phyloP scores from a whole-genome alignment of 1,140 invertebrate genomes.

The Microvelia longipes region DNA sequence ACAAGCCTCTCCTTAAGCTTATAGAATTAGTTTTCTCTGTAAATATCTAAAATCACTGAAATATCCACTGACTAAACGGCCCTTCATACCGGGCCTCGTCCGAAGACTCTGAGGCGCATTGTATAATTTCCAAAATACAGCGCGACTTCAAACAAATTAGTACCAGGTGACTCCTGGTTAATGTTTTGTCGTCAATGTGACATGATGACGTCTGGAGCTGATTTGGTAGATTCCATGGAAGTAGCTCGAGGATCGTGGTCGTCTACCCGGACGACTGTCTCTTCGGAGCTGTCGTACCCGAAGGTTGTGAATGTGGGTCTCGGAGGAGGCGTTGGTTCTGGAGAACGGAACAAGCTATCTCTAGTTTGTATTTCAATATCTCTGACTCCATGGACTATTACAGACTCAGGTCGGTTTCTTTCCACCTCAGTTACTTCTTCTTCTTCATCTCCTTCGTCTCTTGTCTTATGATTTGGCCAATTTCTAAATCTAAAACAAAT shows the following conservation, averaged over 20 bases:
- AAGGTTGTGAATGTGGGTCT: conserved; percentile 33
- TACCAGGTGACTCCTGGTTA: conserved; percentile 4
- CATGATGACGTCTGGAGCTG: conserved; percentile 72
- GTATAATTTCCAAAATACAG: background rate
- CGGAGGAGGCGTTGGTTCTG: conserved; percentile 7
- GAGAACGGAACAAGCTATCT: conserved; percentile 33
- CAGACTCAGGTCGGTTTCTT: background rate
- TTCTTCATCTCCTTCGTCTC: background rate
- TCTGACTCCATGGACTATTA: conserved; percentile 19
- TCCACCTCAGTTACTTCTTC: background rate
- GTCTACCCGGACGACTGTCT: background rate
- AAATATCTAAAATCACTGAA: too few species aligned
- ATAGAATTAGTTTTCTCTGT: too few species aligned
- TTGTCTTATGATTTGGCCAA: background rate
- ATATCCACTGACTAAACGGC: too few species aligned
- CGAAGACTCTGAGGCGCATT: background rate
- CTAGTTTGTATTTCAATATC: conserved; percentile 63
- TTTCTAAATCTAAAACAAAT: background rate
- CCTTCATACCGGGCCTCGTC: background rate
- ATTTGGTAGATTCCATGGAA: conserved; percentile 62
- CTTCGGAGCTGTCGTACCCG: conserved; percentile 32
- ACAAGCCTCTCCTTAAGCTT: background rate
- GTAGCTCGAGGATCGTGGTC: conserved; percentile 34
- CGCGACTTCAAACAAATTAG: background rate
- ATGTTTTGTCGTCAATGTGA: conserved; percentile 9